Conservation (phyloP, 2,797 vertebrate genomes). For the Tamandua tetradactyla region DNA sequence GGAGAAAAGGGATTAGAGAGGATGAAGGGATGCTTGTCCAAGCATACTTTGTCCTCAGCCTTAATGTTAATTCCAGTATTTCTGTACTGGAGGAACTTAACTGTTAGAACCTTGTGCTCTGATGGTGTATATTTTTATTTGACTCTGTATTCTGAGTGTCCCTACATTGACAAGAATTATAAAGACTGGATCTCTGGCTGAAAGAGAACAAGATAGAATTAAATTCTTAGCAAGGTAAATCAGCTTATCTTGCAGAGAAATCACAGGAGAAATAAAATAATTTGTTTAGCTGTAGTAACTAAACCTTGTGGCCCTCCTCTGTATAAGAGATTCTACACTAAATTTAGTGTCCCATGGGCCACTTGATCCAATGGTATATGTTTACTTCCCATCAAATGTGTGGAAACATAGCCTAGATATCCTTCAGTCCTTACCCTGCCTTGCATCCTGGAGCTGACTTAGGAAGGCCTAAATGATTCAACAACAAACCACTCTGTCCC, state of each 20-base stretch:
- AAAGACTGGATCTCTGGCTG: neutral
- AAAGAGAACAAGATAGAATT: neutral
- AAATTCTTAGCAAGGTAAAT: neutral
- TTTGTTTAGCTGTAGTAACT: neutral
- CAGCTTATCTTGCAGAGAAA: neutral
- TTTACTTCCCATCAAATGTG: neutral
- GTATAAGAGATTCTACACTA: neutral
- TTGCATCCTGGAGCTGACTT: neutral
- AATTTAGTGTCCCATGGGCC: neutral
- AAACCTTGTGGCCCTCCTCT: neutral
- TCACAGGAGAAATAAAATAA: neutral
- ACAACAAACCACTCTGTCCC: neutral
- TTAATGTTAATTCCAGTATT: neutral
- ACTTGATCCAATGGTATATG: neutral
- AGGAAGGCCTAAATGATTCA: neutral
- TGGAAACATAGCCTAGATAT: neutral
- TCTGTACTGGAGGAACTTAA: neutral
- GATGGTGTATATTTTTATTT: neutral
- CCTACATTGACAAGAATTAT: neutral
- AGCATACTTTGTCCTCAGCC: neutral
- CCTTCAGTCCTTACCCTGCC: neutral
- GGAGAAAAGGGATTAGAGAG: neutral
- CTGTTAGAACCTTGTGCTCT: neutral
- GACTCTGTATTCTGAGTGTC: neutral
- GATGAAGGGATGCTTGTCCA: neutral